Evolutionary conservation across 2,888 invertebrate genomes (phyloP).

Genomic region (Xestia rhomboidea): DNA sequence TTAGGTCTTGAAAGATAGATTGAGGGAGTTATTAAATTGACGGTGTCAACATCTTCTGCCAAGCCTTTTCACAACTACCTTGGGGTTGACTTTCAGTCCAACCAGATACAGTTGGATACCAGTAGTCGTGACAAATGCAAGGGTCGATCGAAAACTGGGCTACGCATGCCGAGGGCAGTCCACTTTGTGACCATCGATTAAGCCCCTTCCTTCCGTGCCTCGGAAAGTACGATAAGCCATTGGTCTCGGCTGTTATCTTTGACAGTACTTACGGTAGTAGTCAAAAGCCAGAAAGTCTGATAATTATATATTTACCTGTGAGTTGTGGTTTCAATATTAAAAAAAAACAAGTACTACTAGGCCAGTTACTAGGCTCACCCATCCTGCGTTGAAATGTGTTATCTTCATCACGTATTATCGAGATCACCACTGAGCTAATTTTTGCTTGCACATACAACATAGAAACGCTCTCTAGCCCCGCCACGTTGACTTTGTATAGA

Average conservation of each 20-base stretch:
- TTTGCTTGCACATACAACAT: too few relatives aligned
- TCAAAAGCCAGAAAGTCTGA: neutral
- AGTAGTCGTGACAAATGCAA: neutral
- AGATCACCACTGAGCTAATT: too few relatives aligned
- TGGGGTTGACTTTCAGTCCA: neutral
- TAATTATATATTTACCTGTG: too few relatives aligned
- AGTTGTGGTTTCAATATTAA: too few relatives aligned
- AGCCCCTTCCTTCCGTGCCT: neutral
- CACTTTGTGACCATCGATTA: neutral
- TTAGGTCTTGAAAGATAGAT: slow-evolving; percentile 4
- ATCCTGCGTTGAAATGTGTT: too few relatives aligned
- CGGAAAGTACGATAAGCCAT: neutral
- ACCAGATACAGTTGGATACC: neutral
- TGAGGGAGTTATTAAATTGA: neutral
- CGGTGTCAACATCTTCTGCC: neutral
- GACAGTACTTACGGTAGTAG: neutral
- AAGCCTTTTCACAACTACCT: neutral
- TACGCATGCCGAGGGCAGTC: neutral
- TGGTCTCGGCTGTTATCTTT: neutral
- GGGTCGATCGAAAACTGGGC: neutral
- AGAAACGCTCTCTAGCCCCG: too few relatives aligned
- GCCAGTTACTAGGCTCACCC: neutral
- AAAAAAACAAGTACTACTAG: too few relatives aligned
- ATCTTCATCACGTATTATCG: too few relatives aligned
- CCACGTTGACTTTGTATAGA: too few relatives aligned